These are phyloP conservation scores for Syrrhaptes paradoxus DNA, from an alignment of 2,113 vertebrate genomes.

Conservation along the genomic window DNA sequence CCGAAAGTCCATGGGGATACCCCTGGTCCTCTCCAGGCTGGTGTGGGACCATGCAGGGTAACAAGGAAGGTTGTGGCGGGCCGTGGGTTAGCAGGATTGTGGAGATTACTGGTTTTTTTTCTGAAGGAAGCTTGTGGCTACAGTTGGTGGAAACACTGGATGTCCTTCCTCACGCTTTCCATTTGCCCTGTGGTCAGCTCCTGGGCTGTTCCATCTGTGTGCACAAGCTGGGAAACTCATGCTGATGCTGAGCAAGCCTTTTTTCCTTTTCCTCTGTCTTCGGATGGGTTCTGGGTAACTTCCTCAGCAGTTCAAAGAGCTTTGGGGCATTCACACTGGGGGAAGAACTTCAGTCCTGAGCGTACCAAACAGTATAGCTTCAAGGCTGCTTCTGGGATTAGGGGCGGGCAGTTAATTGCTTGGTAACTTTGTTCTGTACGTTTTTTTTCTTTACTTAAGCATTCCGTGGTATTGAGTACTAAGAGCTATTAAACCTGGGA, in stretches of 20 bases:
- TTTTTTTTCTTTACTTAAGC: neutral
- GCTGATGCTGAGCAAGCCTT: neutral
- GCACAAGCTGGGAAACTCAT: neutral
- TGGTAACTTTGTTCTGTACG: neutral
- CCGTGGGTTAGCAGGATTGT: neutral
- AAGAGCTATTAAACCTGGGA: neutral
- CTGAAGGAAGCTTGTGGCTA: neutral
- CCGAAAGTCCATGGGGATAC: neutral
- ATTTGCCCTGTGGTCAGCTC: neutral
- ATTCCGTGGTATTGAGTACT: neutral
- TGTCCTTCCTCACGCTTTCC: neutral
- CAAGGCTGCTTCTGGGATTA: neutral
- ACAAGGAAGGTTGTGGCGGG: neutral
- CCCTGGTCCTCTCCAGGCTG: neutral
- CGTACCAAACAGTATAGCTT: neutral
- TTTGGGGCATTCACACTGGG: accelerated
- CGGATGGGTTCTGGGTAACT: neutral
- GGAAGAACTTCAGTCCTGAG: neutral
- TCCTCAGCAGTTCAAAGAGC: neutral
- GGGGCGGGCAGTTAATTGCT: neutral
- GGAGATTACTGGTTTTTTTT: neutral
- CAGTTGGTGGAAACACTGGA: accelerated
- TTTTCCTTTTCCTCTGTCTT: neutral
- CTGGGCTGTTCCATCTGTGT: neutral
- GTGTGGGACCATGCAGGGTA: neutral